Evolutionary conservation across 2,888 invertebrate genomes (phyloP).

Genomic region (Antheraea assamensis): DNA sequence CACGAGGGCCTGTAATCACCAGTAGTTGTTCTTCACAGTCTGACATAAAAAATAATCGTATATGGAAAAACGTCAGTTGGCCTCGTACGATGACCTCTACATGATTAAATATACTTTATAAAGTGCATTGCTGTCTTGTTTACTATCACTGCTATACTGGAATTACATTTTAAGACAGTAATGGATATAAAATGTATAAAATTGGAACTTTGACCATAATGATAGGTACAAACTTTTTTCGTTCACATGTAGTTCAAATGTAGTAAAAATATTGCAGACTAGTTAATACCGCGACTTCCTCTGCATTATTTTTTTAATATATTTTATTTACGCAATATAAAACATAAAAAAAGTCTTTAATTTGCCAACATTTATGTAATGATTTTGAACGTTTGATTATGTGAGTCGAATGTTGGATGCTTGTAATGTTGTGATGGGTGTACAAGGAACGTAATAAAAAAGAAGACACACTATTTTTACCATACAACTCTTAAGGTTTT

Average conservation of each 20-base stretch:
- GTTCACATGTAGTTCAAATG: no score
- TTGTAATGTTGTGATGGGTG: background rate
- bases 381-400: background rate
- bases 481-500: no score
- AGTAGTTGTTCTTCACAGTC: conserved; percentile 30
- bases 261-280: no score
- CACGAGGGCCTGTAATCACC: conserved; percentile 44
- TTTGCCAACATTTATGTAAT: background rate
- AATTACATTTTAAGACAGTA: background rate
- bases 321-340: no score
- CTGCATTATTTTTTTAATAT: no score
- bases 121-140: conserved; percentile 14
- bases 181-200: background rate
- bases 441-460: background rate
- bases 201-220: no score
- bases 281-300: no score
- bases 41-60: conserved; percentile 37
- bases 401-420: background rate
- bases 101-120: conserved; percentile 10
- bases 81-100: conserved; percentile 21
- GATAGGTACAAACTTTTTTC: no score
- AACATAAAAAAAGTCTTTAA: background rate
- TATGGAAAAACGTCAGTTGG: conserved; percentile 48
- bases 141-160: background rate
- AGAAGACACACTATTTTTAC: background rate